These are phyloP conservation scores for Phortica okadai DNA, from an alignment of 2,888 invertebrate genomes.

Conservation along the genomic window DNA sequence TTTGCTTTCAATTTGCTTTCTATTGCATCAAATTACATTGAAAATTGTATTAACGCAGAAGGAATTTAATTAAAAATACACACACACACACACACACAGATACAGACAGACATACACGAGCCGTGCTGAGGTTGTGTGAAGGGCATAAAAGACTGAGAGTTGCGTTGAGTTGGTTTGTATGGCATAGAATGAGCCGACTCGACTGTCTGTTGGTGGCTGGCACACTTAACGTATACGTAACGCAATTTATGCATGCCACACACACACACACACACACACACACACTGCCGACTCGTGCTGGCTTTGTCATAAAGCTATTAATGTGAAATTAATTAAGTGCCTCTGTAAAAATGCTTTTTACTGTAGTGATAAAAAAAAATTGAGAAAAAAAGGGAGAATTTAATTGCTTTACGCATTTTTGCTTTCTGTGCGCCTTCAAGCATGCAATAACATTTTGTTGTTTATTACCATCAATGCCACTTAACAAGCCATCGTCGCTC, in stretches of 20 bases:
- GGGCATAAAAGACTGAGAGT: too few relatives aligned
- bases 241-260: background rate
- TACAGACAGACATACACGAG: too few relatives aligned
- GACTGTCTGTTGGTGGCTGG: background rate
- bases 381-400: background rate
- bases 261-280: background rate
- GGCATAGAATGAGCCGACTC: background rate
- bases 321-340: slow-evolving; percentile 22
- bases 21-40: background rate
- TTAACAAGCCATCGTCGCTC: too few relatives aligned
- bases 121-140: too few relatives aligned
- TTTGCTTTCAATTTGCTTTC: background rate
- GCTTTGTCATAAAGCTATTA: slow-evolving; percentile 4
- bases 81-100: background rate
- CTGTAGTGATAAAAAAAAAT: background rate
- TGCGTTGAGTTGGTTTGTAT: background rate
- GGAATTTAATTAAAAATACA: slow-evolving; percentile 50
- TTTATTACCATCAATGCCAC: background rate
- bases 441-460: background rate
- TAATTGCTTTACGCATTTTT: background rate
- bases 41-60: slow-evolving; percentile 33
- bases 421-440: background rate
- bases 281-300: background rate
- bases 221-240: background rate
- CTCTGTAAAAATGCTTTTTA: slow-evolving; percentile 14